phyloP scores from a whole-genome alignment of 2,113 vertebrate species.

The Porphyrio hochstetteri region DNA sequence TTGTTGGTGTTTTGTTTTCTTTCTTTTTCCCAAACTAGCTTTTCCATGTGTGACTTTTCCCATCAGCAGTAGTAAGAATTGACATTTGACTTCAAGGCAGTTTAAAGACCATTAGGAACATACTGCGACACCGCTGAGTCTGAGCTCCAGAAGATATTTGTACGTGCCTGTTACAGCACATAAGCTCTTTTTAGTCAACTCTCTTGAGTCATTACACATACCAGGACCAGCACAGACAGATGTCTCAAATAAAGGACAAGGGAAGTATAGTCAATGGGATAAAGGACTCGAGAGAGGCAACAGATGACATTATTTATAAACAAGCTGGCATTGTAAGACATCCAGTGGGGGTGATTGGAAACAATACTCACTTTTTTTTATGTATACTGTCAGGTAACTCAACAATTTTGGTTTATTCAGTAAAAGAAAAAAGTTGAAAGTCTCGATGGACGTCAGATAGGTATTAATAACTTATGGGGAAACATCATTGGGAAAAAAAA shows the following conservation, averaged over 20 bases:
- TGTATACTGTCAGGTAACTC: not conserved
- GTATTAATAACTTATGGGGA: constrained; percentile 32
- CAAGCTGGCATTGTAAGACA: not conserved
- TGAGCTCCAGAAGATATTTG: not conserved
- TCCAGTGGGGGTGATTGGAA: not conserved
- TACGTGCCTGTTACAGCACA: not conserved
- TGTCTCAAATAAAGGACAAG: constrained; percentile 21
- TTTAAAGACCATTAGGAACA: constrained; percentile 25
- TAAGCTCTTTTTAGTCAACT: not conserved
- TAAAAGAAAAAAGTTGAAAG: not conserved
- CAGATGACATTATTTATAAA: constrained; percentile 43
- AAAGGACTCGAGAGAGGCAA: constrained; percentile 4
- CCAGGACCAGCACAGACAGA: not conserved
- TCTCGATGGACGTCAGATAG: not conserved
- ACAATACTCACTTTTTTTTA: not conserved
- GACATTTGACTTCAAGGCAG: constrained; percentile 2
- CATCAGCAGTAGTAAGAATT: not conserved
- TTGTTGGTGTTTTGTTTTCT: not conserved
- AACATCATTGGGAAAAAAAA: not conserved
- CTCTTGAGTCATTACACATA: constrained; percentile 20
- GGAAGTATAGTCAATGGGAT: not conserved
- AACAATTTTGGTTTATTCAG: not conserved
- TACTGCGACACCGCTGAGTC: not conserved
- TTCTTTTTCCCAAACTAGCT: not conserved
- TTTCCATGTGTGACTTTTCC: not conserved